Evolutionary conservation across 1,140 invertebrate genomes (phyloP).

Genomic region (Atta texana): DNA sequence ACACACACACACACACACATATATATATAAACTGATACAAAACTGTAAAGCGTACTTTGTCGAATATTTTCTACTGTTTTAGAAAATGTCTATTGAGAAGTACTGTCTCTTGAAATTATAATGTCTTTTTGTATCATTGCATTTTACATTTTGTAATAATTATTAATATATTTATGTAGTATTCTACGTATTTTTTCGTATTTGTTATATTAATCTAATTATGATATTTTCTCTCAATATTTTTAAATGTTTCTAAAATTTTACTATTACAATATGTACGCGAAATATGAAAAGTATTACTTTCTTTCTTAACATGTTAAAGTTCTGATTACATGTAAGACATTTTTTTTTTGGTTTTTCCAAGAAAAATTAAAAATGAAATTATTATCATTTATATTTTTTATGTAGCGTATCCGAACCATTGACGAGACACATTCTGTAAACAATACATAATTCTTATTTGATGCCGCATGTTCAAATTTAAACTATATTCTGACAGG

Average conservation of each 20-base stretch:
- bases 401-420: conserved; percentile 9
- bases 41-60: neutral
- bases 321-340: neutral
- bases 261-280: conserved; percentile 12
- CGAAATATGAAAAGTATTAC: conserved; percentile 32
- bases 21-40: neutral
- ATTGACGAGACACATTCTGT: neutral
- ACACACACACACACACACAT: too few species aligned
- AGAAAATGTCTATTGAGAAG: conserved; percentile 19
- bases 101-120: neutral
- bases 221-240: neutral
- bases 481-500: conserved; percentile 16
- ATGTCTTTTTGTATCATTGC: conserved; percentile 23
- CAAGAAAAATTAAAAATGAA: conserved; percentile 9
- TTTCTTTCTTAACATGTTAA: conserved; percentile 16
- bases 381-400: conserved; percentile 6
- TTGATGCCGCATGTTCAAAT: neutral
- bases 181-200: neutral
- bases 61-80: conserved; percentile 13
- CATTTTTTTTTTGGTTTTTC: neutral
- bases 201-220: neutral
- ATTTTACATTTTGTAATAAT: conserved; percentile 21
- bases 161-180: conserved; percentile 27
- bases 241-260: conserved; percentile 38
- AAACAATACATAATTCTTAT: neutral